These are phyloP conservation scores for Elephas maximus DNA, from an alignment of 2,113 vertebrate species.

Conservation along the genomic window DNA sequence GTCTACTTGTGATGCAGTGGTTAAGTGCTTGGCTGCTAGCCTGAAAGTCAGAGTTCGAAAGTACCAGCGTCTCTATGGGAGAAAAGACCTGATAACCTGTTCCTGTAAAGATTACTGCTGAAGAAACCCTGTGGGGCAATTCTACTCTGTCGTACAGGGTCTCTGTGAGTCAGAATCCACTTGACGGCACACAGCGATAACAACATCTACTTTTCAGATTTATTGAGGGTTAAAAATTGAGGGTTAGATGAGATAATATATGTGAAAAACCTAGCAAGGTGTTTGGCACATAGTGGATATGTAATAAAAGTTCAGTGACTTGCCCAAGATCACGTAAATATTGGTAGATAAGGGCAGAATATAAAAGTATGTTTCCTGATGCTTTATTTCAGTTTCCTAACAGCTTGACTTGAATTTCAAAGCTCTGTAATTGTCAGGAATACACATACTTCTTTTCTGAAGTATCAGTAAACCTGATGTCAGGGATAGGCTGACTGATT, in stretches of 20 bases:
- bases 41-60: no score
- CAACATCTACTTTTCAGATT: slow-evolving; percentile 19
- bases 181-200: not conserved
- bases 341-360: slow-evolving; percentile 15
- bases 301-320: not conserved
- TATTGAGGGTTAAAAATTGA: not conserved
- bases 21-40: not conserved
- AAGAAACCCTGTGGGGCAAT: not conserved
- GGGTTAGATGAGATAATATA: not conserved
- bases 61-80: not conserved
- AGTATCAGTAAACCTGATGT: not conserved
- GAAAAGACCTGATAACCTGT: not conserved
- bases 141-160: not conserved
- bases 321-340: not conserved
- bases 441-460: not conserved
- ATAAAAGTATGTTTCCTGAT: not conserved
- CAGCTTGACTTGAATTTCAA: slow-evolving; percentile 19
- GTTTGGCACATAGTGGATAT: not conserved
- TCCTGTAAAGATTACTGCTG: not conserved
- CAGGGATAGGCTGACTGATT: not conserved
- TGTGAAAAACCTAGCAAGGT: not conserved
- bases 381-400: not conserved
- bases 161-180: not conserved
- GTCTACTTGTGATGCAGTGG: not conserved
- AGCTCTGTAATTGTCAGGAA: not conserved